phyloP scores from a whole-genome alignment of 2,888 invertebrate species.

The Dasypogon diadema region DNA sequence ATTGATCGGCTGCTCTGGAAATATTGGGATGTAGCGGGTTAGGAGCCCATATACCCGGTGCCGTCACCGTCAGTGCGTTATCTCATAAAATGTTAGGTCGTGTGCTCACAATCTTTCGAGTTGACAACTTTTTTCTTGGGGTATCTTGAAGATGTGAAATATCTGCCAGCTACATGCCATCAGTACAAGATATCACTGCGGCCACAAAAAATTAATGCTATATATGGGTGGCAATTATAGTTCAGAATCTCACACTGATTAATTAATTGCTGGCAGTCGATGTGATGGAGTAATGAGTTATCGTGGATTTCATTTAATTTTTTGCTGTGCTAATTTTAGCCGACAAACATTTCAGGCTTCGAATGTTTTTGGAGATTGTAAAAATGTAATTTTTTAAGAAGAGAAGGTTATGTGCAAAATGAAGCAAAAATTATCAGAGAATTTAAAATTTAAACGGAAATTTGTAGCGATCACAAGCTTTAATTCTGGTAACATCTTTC shows the following conservation, averaged over 20 bases:
- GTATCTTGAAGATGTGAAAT: background rate
- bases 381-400: no score
- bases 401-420: no score
- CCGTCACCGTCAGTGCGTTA: background rate
- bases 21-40: slow-evolving; percentile 1
- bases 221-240: slow-evolving; percentile 34
- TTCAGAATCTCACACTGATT: slow-evolving; percentile 28
- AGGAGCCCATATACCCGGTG: background rate
- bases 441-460: no score
- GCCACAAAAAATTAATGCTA: slow-evolving; percentile 16
- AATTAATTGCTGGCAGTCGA: slow-evolving; percentile 30
- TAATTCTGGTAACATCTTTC: no score
- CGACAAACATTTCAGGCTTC: background rate
- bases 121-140: slow-evolving; percentile 19
- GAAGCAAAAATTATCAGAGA: no score
- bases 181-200: background rate
- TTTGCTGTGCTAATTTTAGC: background rate
- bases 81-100: slow-evolving; percentile 22
- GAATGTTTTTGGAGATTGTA: background rate
- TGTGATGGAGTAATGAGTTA: slow-evolving; percentile 26
- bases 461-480: no score
- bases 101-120: slow-evolving; percentile 37
- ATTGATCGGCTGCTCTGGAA: slow-evolving; percentile 6
- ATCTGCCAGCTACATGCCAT: slow-evolving; percentile 10
- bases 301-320: background rate